These are phyloP conservation scores for Caranx melampygus DNA, from an alignment of 2,113 vertebrate species.

Conservation along the genomic window DNA sequence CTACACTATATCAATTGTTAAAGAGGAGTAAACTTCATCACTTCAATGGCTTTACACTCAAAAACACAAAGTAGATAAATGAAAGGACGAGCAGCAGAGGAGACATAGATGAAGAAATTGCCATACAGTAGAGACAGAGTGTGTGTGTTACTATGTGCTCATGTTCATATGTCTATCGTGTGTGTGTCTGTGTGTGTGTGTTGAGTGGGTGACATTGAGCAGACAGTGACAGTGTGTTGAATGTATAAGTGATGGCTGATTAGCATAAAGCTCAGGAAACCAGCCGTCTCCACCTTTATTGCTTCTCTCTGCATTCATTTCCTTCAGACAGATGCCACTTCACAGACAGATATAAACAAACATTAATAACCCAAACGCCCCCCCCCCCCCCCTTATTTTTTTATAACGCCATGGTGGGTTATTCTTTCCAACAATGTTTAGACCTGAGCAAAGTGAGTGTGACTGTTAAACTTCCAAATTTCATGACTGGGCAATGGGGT, in stretches of 20 bases:
- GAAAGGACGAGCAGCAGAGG: neutral
- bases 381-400: conserved; percentile 51
- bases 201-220: conserved; percentile 61
- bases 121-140: neutral
- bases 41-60: conserved; percentile 4
- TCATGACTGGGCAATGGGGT: neutral
- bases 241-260: conserved; percentile 74
- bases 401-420: conserved; percentile 60
- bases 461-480: conserved; percentile 21
- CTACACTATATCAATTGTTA: neutral
- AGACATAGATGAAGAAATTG: neutral
- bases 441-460: conserved; percentile 14
- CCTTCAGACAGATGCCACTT: conserved; percentile 57
- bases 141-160: neutral
- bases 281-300: conserved; percentile 72
- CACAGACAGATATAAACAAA: conserved; percentile 73
- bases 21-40: neutral
- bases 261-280: conserved; percentile 74
- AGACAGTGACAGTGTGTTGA: conserved; percentile 62
- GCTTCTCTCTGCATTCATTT: conserved; percentile 75
- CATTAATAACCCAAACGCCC: conserved; percentile 70
- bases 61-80: neutral
- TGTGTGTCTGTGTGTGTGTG: conserved; percentile 1
- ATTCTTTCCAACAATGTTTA: conserved; percentile 54
- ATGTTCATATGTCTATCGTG: neutral